Evolutionary conservation across 2,888 invertebrate species (phyloP), one percentile per base, ranked within the genome.

Genomic region (Philonicus albiceps): DNA sequence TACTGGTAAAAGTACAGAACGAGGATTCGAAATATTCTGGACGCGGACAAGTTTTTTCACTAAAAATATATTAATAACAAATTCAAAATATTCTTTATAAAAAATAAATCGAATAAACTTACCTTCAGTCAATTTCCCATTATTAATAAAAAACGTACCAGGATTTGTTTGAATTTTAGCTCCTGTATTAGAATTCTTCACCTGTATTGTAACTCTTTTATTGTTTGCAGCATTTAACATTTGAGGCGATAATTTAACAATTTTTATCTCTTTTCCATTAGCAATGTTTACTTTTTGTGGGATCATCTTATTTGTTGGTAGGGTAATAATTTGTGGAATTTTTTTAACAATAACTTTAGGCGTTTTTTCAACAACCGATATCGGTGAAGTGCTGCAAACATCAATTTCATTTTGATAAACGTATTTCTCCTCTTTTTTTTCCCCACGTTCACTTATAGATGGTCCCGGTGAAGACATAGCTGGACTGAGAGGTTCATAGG

Each of bases 1-100:
- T 6, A 96, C 94, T 0, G 96, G 96, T 30, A 96, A 92, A 19
- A 96, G 92, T 87, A 96, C 95, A 0, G 96, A 95, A 19, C 96
- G 92, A 4, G 94, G 93, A 89, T 94, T 93, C 30, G 85, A 72
- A 37, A 88, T 81, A 86, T 89, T 89, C 86, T 89, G 89, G 7
- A 89, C 88, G 19, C 89, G 89, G 64, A 89, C 88, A 22, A 89
- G 80, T 87, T 90, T 89, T 83, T 88, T 89, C 64, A 88, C 89
- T 89, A 19, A 22, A 84, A 87, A 81, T 64, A 13, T 0, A 64
- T 30, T n/a, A 31, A 53, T 16, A 19, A 37, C 2, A 31, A 11
- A 83, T 83, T 31, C 11, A 16, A 13, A 30, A 37, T 30, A 19
- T 1, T 55, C 27, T 64, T 22, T 55, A 64, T 22, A 1, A 8